Conservation (phyloP, 2,797 vertebrate species). For the Channallabes apus region DNA sequence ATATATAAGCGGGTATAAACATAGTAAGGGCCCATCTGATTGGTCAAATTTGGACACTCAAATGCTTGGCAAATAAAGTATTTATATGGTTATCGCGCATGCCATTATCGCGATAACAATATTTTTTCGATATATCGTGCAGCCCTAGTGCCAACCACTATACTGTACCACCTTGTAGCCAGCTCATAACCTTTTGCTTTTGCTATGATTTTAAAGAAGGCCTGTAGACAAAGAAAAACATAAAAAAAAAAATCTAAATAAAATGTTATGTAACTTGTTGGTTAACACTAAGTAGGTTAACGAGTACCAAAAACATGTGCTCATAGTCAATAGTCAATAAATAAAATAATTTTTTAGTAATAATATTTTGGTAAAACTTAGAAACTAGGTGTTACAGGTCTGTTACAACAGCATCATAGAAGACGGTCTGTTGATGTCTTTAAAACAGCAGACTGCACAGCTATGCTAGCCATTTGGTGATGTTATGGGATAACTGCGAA, state of each 20-base stretch:
- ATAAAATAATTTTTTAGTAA: too few species aligned
- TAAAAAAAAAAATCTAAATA: not conserved
- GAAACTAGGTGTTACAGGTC: not conserved
- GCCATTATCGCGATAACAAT: too few species aligned
- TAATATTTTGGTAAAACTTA: not conserved
- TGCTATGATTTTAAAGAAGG: not conserved
- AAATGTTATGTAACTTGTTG: not conserved
- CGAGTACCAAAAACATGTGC: not conserved
- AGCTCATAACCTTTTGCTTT: not conserved
- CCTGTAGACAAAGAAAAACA: not conserved
- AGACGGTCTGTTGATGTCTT: not conserved
- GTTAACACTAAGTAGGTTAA: not conserved
- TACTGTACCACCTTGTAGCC: too few species aligned
- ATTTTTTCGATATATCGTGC: too few species aligned
- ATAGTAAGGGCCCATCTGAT: too few species aligned
- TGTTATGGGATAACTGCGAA: not conserved
- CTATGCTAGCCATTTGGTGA: not conserved
- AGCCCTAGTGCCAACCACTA: too few species aligned
- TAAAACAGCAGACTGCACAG: not conserved
- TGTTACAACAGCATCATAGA: not conserved
- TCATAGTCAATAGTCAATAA: not conserved
- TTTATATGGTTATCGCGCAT: too few species aligned
- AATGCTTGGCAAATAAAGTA: too few species aligned
- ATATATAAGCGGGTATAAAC: too few species aligned
- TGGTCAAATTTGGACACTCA: too few species aligned